phyloP scores from a whole-genome alignment of 2,113 vertebrate genomes.

The Calidris pugnax region DNA sequence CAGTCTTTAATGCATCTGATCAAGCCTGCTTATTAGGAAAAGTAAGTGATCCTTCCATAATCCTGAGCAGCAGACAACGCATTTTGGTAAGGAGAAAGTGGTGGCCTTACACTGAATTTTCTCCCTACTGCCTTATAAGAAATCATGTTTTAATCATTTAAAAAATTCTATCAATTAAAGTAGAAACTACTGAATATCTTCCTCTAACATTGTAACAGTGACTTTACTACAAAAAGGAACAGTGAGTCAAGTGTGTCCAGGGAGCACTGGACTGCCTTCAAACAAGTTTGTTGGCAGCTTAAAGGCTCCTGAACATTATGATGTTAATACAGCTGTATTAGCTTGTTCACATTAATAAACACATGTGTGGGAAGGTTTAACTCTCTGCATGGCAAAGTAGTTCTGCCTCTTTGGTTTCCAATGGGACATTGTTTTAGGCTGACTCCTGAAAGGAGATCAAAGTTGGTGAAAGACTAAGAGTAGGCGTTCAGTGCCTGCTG shows the following conservation, averaged over 20 bases:
- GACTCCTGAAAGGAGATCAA: constrained; percentile 6
- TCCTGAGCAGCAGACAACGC: not conserved
- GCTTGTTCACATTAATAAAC: constrained; percentile 34
- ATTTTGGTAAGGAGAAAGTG: not conserved
- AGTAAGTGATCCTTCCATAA: not conserved
- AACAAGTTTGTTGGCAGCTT: constrained; percentile 10
- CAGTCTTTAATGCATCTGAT: not conserved
- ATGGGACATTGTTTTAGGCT: not conserved
- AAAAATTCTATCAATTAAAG: not conserved
- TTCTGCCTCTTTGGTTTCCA: constrained; percentile 25
- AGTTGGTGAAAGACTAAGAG: not conserved
- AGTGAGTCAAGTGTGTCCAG: not conserved
- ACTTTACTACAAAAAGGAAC: not conserved
- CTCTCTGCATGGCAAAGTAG: not conserved
- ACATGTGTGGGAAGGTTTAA: constrained; percentile 30
- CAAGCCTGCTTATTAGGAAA: not conserved
- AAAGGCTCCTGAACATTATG: not conserved
- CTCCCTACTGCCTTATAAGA: not conserved
- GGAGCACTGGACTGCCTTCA: constrained; percentile 14
- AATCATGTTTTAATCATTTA: not conserved
- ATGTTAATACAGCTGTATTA: constrained; percentile 36
- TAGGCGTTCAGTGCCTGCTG: not conserved
- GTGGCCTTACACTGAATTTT: not conserved
- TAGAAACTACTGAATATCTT: not conserved
- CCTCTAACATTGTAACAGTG: not conserved